These are phyloP conservation scores for Carollia perspicillata DNA, from an alignment of 2,113 vertebrate species.

Conservation along the genomic window DNA sequence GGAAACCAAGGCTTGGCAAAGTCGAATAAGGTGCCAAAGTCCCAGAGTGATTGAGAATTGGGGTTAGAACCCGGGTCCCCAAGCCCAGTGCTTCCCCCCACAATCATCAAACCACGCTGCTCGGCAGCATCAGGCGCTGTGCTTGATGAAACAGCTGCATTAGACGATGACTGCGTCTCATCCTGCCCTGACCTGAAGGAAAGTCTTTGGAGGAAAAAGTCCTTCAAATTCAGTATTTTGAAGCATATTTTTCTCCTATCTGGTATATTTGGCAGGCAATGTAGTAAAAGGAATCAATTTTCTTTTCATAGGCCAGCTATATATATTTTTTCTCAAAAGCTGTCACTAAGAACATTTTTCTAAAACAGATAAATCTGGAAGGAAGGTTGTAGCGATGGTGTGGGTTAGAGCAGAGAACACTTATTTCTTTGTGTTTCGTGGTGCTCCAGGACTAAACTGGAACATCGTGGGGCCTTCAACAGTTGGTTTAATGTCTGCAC, in stretches of 20 bases:
- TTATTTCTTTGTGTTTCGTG: background rate
- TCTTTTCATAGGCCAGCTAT: background rate
- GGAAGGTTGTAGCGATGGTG: background rate
- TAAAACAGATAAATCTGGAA: background rate
- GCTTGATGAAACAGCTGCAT: background rate
- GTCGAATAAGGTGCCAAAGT: background rate
- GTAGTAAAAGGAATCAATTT: background rate
- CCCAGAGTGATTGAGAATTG: background rate
- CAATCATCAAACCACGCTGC: background rate
- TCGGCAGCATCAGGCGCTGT: background rate
- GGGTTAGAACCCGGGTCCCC: background rate
- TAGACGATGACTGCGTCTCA: background rate
- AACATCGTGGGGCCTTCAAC: background rate
- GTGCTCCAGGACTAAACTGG: background rate
- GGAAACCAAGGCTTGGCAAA: background rate
- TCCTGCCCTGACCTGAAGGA: background rate
- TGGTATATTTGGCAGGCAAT: background rate
- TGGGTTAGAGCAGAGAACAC: background rate
- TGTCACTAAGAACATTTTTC: slow-evolving; percentile 20
- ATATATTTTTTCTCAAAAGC: background rate
- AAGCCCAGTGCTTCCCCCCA: rapidly evolving
- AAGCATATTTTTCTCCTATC: background rate
- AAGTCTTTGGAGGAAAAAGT: background rate
- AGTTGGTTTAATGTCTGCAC: background rate
- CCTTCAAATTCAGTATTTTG: background rate